Evolutionary conservation across 1,140 invertebrate species (phyloP).

Genomic region (Bombus waltoni): DNA sequence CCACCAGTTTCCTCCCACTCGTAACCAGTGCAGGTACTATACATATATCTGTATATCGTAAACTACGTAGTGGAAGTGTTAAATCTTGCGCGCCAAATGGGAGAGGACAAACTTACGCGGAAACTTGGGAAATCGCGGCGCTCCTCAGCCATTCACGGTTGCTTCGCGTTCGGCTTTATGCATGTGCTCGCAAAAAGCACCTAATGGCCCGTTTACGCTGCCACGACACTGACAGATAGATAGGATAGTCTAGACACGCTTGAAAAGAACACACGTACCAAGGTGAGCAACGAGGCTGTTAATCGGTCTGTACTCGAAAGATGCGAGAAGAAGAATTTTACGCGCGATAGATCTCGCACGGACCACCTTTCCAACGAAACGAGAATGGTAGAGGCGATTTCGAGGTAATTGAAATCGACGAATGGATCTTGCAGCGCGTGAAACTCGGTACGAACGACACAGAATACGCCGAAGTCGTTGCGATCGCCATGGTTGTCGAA

Average conservation of each 20-base stretch:
- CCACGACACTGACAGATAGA: neutral
- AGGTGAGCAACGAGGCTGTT: neutral
- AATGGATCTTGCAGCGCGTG: too few species aligned
- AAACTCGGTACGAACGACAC: neutral
- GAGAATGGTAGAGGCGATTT: too few species aligned
- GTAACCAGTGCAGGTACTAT: slow-evolving; percentile 63
- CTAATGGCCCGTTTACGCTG: slow-evolving; percentile 36
- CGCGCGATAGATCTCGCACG: too few species aligned
- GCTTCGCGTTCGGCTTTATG: slow-evolving; percentile 45
- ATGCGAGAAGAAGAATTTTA: neutral
- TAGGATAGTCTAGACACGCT: neutral
- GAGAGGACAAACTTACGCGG: slow-evolving; percentile 71
- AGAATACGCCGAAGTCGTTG: too few species aligned
- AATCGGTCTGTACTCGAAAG: neutral
- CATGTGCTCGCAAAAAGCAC: slow-evolving; percentile 41
- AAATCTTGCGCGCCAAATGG: slow-evolving; percentile 74
- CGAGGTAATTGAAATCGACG: too few species aligned
- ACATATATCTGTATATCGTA: slow-evolving; percentile 67
- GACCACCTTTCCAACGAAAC: neutral
- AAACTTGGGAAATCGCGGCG: slow-evolving; percentile 72
- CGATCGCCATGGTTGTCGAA: too few species aligned
- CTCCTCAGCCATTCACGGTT: slow-evolving; percentile 51
- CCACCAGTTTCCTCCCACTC: slow-evolving; percentile 56
- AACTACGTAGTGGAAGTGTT: slow-evolving; percentile 71
- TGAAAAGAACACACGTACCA: neutral